phyloP scores from a whole-genome alignment of 2,113 vertebrate genomes.

The Oryzias melastigma region DNA sequence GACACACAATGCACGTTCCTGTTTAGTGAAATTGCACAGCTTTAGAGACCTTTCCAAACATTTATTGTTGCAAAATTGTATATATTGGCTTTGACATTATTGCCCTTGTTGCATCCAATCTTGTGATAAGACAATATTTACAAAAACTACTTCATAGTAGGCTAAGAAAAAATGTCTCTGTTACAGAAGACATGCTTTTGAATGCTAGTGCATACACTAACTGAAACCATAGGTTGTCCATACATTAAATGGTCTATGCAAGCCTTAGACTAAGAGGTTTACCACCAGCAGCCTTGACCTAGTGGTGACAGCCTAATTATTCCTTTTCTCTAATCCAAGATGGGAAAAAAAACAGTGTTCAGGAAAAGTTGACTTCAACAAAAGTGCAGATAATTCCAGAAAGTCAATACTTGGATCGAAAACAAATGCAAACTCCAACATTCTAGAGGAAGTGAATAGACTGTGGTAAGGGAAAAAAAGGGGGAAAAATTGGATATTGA shows the following conservation, averaged over 20 bases:
- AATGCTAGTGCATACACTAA: constrained; percentile 9
- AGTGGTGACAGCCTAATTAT: constrained; percentile 40
- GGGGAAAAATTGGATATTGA: constrained; percentile 45
- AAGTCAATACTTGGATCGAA: constrained; percentile 19
- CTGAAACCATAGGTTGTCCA: constrained; percentile 51
- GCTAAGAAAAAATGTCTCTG: constrained; percentile 13
- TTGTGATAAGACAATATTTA: constrained; percentile 1
- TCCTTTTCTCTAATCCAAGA: constrained; percentile 30
- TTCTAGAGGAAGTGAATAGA: constrained; percentile 9
- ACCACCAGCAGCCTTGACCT: constrained; percentile 55
- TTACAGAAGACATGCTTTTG: constrained; percentile 1
- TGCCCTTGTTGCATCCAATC: neutral
- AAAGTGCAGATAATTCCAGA: neutral
- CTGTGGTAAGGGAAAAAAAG: neutral
- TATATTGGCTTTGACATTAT: neutral
- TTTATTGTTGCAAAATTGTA: too few relatives aligned
- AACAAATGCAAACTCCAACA: constrained; percentile 7
- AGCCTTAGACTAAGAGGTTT: constrained; percentile 79
- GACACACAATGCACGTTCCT: neutral
- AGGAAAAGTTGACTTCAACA: neutral
- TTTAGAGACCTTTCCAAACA: too few relatives aligned
- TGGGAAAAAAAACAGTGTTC: constrained; percentile 22
- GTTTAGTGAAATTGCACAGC: too few relatives aligned
- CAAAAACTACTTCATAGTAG: constrained; percentile 4
- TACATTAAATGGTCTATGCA: constrained; percentile 66